Conservation (phyloP, 2,797 vertebrate species). For the Chloroceryle inda region DNA sequence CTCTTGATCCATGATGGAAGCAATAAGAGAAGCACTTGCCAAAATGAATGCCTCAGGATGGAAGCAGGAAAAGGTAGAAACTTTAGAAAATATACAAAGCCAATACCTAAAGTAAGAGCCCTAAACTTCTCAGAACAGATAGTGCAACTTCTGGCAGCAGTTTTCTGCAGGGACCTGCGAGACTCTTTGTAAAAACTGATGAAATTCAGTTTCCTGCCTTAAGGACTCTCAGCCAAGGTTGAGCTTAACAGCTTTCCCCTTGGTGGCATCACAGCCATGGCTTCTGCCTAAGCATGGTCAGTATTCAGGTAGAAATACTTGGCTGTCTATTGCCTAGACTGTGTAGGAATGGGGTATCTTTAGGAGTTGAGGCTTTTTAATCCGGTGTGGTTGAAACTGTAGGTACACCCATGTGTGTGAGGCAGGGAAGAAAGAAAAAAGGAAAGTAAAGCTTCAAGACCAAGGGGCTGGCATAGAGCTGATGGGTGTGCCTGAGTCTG, state of each 20-base stretch:
- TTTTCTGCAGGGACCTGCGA: neutral
- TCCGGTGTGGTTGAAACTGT: neutral
- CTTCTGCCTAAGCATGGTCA: neutral
- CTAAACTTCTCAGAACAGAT: neutral
- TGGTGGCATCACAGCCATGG: neutral
- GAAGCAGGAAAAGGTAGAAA: neutral
- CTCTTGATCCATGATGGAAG: neutral
- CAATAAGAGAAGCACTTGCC: neutral
- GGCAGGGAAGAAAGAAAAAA: neutral
- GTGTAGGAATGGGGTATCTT: rapidly evolving
- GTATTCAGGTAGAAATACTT: neutral
- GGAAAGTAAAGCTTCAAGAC: neutral
- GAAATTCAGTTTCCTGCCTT: neutral
- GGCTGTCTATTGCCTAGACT: neutral
- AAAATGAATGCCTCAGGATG: neutral
- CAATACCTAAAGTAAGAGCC: neutral
- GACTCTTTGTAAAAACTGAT: neutral
- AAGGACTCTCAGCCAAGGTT: neutral
- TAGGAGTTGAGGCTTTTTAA: neutral
- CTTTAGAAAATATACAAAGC: neutral
- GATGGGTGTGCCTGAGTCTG: neutral
- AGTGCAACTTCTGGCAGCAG: neutral
- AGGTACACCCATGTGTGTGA: rapidly evolving
- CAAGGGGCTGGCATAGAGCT: neutral
- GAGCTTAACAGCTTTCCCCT: neutral